A percentile compares a stretch with the other conserved stretches of the same genome.
Conservation (phyloP, 1,140 invertebrate species). For the Trichonephila clavata region DNA sequence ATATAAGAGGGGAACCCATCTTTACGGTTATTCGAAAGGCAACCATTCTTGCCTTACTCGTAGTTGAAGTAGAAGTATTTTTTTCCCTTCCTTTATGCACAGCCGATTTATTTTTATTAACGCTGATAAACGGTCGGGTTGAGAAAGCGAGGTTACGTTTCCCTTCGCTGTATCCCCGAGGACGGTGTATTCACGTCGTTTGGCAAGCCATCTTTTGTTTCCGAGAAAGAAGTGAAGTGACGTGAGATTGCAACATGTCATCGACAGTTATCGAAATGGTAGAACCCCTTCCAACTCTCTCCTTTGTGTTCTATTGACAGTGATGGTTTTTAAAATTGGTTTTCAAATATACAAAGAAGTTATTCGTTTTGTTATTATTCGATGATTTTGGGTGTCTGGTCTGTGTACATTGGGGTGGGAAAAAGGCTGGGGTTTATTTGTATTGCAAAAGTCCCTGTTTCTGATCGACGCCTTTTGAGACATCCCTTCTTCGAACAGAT, state of each 20-base stretch:
- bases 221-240: slow-evolving; percentile 10
- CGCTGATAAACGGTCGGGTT: slow-evolving; percentile 59
- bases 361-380: neutral
- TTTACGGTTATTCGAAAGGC: slow-evolving; percentile 58
- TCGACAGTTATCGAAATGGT: slow-evolving; percentile 47
- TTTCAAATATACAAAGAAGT: slow-evolving; percentile 38
- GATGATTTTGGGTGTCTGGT: neutral
- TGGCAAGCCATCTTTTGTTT: slow-evolving; percentile 45
- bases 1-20: slow-evolving; percentile 49
- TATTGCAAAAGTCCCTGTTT: neutral
- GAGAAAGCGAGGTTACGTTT: slow-evolving; percentile 19
- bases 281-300: neutral
- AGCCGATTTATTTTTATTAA: slow-evolving; percentile 67
- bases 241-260: slow-evolving; percentile 38
- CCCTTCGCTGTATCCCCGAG: neutral
- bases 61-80: slow-evolving; percentile 14
- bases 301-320: neutral
- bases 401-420: neutral
- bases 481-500: neutral
- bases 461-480: neutral
- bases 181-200: slow-evolving; percentile 41
- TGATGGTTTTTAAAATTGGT: slow-evolving; percentile 28
- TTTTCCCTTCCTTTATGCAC: slow-evolving; percentile 40
- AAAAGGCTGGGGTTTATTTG: neutral
- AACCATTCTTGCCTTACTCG: slow-evolving; percentile 22